A percentile compares a stretch with the other conserved stretches of the same genome.
Conservation (phyloP, 2,113 vertebrate species). For the Chamaea fasciata region DNA sequence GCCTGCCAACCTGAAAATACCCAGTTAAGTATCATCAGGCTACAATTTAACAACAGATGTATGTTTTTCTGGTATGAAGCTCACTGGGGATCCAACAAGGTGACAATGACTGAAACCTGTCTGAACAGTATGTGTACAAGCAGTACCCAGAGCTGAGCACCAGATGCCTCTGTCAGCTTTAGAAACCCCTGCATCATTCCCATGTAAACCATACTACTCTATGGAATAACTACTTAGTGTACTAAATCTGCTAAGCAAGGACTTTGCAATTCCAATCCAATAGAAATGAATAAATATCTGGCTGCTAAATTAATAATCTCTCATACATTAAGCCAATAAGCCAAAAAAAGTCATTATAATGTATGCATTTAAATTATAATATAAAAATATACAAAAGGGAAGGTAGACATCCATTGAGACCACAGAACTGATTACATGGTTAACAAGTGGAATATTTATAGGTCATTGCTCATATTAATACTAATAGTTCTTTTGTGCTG, state of each 20-base stretch:
- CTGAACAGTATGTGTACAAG: neutral
- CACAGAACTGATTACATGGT: slow-evolving; percentile 47
- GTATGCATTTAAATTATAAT: slow-evolving; percentile 58
- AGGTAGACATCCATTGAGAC: slow-evolving; percentile 40
- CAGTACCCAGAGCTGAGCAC: neutral
- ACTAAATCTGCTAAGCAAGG: slow-evolving; percentile 12
- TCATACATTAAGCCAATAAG: slow-evolving; percentile 11
- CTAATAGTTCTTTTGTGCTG: slow-evolving; percentile 14
- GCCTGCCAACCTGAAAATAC: neutral
- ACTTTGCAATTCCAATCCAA: slow-evolving; percentile 38
- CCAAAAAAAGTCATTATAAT: slow-evolving; percentile 37
- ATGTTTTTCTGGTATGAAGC: neutral
- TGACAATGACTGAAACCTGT: neutral
- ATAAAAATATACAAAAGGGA: slow-evolving; percentile 32
- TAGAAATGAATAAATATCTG: slow-evolving; percentile 43
- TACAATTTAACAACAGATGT: neutral
- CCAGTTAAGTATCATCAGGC: accelerated
- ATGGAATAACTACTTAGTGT: slow-evolving; percentile 3
- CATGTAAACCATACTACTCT: neutral
- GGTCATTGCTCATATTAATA: slow-evolving; percentile 53
- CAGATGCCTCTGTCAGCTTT: slow-evolving; percentile 36
- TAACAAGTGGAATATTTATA: slow-evolving; percentile 61
- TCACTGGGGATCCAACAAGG: neutral
- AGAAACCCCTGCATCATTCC: neutral
- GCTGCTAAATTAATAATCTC: slow-evolving; percentile 44